These are phyloP conservation scores for Pangasius larnaudii DNA, from an alignment of 2,797 vertebrate genomes.

Conservation along the genomic window DNA sequence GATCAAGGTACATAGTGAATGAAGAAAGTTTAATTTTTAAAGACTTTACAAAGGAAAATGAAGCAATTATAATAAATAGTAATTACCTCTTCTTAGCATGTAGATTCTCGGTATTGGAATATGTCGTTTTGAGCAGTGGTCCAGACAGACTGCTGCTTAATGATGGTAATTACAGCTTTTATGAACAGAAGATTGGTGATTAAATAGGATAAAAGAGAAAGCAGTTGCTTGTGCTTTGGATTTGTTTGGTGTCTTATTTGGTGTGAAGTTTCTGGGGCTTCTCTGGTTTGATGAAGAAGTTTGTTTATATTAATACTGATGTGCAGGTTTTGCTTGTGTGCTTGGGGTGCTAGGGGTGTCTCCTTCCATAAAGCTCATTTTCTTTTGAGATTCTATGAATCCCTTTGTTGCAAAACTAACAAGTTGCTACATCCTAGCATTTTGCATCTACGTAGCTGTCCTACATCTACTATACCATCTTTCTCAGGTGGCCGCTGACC, in stretches of 20 bases:
- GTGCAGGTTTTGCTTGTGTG: not conserved
- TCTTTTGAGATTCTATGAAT: not conserved
- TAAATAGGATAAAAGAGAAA: constrained; percentile 17
- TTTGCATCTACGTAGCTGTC: not conserved
- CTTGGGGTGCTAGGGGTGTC: constrained; percentile 13
- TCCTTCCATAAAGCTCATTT: not conserved
- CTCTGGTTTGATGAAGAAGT: constrained; percentile 25
- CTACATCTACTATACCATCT: not conserved
- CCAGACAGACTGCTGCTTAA: constrained; percentile 27
- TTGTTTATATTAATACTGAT: constrained; percentile 48
- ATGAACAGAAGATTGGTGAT: constrained; percentile 4
- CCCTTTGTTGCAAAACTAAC: not conserved
- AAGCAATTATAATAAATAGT: constrained; percentile 6
- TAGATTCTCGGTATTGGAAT: not conserved
- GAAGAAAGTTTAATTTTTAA: constrained; percentile 8
- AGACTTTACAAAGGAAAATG: constrained; percentile 9
- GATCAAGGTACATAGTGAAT: not conserved
- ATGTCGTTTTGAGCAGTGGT: constrained; percentile 2
- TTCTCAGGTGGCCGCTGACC: not conserved
- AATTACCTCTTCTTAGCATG: constrained; percentile 7
- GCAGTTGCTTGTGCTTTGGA: constrained; percentile 10
- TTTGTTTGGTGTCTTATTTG: not conserved
- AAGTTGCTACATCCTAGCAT: not conserved
- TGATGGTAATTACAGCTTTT: constrained; percentile 24
- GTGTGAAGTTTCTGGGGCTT: constrained; percentile 16